phyloP scores from a whole-genome alignment of 2,113 vertebrate genomes.

The Saimiri boliviensis region DNA sequence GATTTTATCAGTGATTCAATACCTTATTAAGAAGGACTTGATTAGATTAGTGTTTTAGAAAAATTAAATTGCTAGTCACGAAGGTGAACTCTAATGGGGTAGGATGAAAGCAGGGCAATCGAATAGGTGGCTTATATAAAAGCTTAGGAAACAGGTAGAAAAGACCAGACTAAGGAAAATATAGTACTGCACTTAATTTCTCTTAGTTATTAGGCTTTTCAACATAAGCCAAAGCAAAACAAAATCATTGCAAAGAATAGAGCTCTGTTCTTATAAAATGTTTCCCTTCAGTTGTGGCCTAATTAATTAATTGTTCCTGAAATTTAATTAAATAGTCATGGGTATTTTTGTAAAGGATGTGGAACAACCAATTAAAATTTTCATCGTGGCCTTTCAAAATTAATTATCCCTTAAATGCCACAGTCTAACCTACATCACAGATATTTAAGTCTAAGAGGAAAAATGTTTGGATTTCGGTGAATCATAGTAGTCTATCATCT shows the following conservation, averaged over 20 bases:
- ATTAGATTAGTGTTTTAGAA: background rate
- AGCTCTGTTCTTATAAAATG: background rate
- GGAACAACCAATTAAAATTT: constrained; percentile 73
- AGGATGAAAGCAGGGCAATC: background rate
- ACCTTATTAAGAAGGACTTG: background rate
- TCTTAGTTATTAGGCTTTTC: background rate
- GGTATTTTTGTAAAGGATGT: constrained; percentile 60
- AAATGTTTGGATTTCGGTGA: constrained; percentile 16
- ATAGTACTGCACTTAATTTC: background rate
- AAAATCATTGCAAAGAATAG: background rate
- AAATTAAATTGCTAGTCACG: background rate
- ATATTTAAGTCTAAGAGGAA: background rate
- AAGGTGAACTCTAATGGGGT: background rate
- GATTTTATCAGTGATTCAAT: background rate
- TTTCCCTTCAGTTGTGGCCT: constrained; percentile 39
- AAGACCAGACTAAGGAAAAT: background rate
- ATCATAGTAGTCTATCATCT: background rate
- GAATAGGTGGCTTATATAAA: background rate
- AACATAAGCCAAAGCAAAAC: background rate
- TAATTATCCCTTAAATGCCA: constrained; percentile 68
- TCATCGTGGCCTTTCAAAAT: constrained; percentile 66
- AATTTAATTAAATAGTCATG: constrained; percentile 71
- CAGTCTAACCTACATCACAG: background rate
- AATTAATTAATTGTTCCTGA: constrained; percentile 72
- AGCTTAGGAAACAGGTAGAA: background rate